These are phyloP conservation scores for Synanceia verrucosa DNA, from an alignment of 2,797 vertebrate species.

Conservation along the genomic window DNA sequence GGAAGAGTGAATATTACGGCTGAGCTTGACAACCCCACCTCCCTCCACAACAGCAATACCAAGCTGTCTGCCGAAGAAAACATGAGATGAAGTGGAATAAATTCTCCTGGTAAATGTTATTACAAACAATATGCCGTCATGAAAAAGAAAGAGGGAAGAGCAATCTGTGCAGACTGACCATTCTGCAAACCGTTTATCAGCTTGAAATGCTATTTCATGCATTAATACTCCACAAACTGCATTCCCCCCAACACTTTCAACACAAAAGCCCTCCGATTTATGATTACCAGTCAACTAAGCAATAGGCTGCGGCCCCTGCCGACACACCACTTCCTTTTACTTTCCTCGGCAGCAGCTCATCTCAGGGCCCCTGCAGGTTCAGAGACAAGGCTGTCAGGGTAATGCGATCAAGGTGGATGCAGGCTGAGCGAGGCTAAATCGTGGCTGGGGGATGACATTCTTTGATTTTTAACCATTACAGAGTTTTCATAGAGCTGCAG, in stretches of 20 bases:
- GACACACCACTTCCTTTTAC: conserved; percentile 67
- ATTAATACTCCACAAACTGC: conserved; percentile 82
- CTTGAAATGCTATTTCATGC: conserved; percentile 87
- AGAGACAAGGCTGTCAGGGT: conserved; percentile 83
- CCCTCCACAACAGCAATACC: conserved; percentile 39
- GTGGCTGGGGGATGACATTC: conserved; percentile 93
- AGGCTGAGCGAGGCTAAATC: conserved; percentile 92
- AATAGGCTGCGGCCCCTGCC: conserved; percentile 74
- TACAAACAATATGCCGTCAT: conserved; percentile 73
- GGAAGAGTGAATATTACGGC: conserved; percentile 48
- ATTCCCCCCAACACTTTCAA: conserved; percentile 66
- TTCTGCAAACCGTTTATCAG: conserved; percentile 81
- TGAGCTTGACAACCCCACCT: conserved; percentile 44
- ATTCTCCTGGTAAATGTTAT: conserved; percentile 80
- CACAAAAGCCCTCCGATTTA: conserved; percentile 79
- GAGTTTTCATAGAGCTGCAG: conserved; percentile 99
- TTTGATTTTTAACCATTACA: conserved; percentile 99
- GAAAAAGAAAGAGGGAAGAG: conserved; percentile 68
- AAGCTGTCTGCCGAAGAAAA: conserved; percentile 63
- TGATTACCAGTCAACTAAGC: conserved; percentile 83
- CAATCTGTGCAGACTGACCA: conserved; percentile 72
- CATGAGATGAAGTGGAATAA: conserved; percentile 75
- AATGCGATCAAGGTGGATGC: conserved; percentile 94
- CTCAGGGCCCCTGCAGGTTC: conserved; percentile 75
- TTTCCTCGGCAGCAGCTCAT: conserved; percentile 49